A percentile compares a stretch with the other conserved stretches of the same genome.
These are phyloP conservation scores for Mustela erminea DNA, from an alignment of 2,797 vertebrate species.

Conservation along the genomic window DNA sequence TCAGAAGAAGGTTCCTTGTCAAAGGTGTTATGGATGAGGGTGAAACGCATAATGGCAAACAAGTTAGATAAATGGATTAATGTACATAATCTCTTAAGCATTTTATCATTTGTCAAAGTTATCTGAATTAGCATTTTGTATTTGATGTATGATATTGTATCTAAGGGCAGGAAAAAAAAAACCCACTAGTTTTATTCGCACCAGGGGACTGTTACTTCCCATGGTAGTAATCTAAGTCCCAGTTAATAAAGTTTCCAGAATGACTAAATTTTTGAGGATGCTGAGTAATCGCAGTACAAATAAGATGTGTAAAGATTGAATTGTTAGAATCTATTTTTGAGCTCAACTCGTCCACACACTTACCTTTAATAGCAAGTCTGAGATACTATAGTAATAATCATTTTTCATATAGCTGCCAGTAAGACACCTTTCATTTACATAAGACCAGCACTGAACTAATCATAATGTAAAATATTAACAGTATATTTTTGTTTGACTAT, in stretches of 20 bases:
- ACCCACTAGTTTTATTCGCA: neutral
- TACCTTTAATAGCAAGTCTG: neutral
- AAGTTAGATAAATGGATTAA: conserved; percentile 60
- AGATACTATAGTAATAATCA: neutral
- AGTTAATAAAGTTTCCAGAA: conserved; percentile 44
- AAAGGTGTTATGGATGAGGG: conserved; percentile 51
- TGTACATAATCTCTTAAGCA: conserved; percentile 48
- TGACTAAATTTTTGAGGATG: conserved; percentile 9
- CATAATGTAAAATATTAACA: neutral
- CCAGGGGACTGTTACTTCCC: neutral
- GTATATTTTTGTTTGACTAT: conserved; percentile 50
- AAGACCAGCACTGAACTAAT: neutral
- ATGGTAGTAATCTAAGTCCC: neutral
- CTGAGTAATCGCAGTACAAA: conserved; percentile 33
- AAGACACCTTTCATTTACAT: neutral
- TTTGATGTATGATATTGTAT: conserved; percentile 7
- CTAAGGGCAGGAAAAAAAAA: neutral
- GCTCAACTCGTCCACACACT: neutral
- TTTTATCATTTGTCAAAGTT: conserved; percentile 66
- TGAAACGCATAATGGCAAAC: conserved; percentile 41
- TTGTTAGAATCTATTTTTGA: conserved; percentile 43
- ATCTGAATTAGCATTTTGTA: conserved; percentile 57
- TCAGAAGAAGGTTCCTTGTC: conserved; percentile 28
- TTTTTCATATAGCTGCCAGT: neutral
- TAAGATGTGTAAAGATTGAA: conserved; percentile 1